Conservation (phyloP, 2,888 invertebrate species). For the Watsonalla cultraria region DNA sequence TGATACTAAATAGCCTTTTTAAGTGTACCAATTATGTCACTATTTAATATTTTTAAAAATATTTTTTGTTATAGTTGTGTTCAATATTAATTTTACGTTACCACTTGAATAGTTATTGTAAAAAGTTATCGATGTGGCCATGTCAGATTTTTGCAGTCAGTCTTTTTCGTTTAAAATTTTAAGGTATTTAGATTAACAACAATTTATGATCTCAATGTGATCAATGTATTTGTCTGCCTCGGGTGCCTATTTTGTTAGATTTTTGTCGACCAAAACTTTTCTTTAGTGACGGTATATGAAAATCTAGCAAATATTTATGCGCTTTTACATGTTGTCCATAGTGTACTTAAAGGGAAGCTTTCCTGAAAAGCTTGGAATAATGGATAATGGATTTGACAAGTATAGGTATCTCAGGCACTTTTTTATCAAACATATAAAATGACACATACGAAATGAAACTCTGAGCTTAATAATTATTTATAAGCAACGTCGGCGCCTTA, state of each 20-base stretch:
- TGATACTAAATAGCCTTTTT: slow-evolving; percentile 22
- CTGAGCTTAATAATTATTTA: neutral
- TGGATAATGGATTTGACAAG: neutral
- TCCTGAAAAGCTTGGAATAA: slow-evolving; percentile 6
- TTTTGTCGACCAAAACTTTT: neutral
- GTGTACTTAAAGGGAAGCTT: slow-evolving; percentile 56
- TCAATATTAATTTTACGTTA: slow-evolving; percentile 56
- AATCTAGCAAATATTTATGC: neutral
- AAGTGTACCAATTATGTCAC: slow-evolving; percentile 27
- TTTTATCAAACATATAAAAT: neutral
- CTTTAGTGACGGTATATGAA: neutral
- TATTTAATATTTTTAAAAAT: slow-evolving; percentile 28
- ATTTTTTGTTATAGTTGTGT: slow-evolving; percentile 46
- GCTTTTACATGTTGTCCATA: slow-evolving; percentile 54
- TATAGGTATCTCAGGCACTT: neutral
- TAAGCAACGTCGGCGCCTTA: neutral
- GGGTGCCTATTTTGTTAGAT: neutral
- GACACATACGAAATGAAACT: no score
- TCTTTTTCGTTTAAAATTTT: slow-evolving; percentile 53
- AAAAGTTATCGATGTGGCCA: slow-evolving; percentile 60
- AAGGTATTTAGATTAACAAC: slow-evolving; percentile 65
- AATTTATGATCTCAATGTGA: slow-evolving; percentile 70
- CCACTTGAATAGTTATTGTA: slow-evolving; percentile 52
- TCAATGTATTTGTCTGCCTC: slow-evolving; percentile 73
- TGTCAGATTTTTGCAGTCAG: slow-evolving; percentile 51